phyloP scores from a whole-genome alignment of 2,888 invertebrate species.

The Eumerus sabulonum region DNA sequence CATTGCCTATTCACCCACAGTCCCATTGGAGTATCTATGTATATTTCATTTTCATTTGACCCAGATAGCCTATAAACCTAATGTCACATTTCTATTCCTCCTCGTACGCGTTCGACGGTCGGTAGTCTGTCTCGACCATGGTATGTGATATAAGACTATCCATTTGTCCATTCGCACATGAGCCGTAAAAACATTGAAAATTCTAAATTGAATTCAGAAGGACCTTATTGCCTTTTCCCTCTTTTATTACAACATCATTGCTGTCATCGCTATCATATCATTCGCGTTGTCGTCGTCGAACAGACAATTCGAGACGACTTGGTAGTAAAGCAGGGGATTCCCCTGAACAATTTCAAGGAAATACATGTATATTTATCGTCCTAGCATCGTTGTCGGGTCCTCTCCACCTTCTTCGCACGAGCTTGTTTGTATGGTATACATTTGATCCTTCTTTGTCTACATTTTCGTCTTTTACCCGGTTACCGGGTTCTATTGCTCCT shows the following conservation, averaged over 20 bases:
- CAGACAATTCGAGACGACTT: conserved; percentile 18
- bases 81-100: conserved; percentile 32
- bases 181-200: conserved; percentile 31
- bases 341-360: conserved; percentile 52
- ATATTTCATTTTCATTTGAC: conserved; percentile 39
- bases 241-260: conserved; percentile 34
- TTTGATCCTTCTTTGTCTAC: too few species aligned
- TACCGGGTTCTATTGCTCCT: too few species aligned
- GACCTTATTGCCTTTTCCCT: conserved; percentile 2
- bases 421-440: too few species aligned
- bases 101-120: background rate
- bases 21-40: conserved; percentile 18
- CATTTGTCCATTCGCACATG: conserved; percentile 2
- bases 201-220: conserved; percentile 40
- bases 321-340: conserved; percentile 38
- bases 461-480: too few species aligned
- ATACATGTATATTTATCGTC: conserved; percentile 34
- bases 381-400: conserved; percentile 6
- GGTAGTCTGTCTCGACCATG: too few species aligned
- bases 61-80: conserved; percentile 31
- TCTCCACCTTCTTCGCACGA: background rate
- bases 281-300: too few species aligned
- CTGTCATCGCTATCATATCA: conserved; percentile 37
- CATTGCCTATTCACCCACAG: background rate
- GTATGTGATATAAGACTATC: too few species aligned